Conservation (phyloP, 2,797 vertebrate genomes). For the Peromyscus aztecus region DNA sequence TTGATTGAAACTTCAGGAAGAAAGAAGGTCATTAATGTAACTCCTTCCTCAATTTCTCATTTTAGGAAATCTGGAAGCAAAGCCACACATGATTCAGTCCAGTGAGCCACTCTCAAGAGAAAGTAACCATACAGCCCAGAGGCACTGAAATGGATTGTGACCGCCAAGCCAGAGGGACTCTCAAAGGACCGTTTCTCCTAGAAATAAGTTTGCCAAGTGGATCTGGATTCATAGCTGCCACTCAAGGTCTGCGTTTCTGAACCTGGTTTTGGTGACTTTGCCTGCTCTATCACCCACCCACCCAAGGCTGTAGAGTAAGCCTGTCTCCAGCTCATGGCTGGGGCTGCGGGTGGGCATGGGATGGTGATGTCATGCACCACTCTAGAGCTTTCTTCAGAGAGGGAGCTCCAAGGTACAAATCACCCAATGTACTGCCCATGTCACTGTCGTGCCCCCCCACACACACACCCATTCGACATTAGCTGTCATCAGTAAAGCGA, state of each 20-base stretch:
- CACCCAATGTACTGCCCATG: rapidly evolving
- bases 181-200: conserved; percentile 31
- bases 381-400: neutral
- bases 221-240: neutral
- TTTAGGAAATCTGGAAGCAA: conserved; percentile 47
- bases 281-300: neutral
- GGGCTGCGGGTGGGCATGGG: neutral
- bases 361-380: no score
- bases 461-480: no score
- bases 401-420: neutral
- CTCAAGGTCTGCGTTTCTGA: neutral
- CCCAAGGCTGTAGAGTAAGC: neutral
- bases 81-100: conserved; percentile 24
- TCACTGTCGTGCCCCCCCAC: neutral
- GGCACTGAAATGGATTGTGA: neutral
- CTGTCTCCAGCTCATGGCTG: neutral
- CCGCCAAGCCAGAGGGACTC: conserved; percentile 6
- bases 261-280: neutral
- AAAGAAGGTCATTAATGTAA: conserved; percentile 69
- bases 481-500: neutral
- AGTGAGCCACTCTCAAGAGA: neutral
- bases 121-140: neutral
- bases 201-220: neutral
- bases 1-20: conserved; percentile 74
- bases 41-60: conserved; percentile 71